Evolutionary conservation across 2,113 vertebrate genomes (phyloP), one percentile per base, ranked within the genome.

Genomic region (Oxyruncus cristatus): DNA sequence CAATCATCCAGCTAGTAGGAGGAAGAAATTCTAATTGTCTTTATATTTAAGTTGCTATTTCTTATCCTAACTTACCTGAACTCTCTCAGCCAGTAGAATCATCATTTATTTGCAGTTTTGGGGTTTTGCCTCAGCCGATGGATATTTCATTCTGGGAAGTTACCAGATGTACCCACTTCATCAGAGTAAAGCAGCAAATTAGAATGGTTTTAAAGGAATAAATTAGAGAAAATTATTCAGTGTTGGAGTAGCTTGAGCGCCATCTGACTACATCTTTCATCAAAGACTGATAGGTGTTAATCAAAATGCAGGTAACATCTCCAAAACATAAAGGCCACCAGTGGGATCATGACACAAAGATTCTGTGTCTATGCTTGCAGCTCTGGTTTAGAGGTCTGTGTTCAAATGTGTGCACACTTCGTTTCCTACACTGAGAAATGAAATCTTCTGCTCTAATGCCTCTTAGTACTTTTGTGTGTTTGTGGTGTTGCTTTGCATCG

Each of bases 291-390:
- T 68, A 65, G 30, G 7, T 76, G 7, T 82, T 92, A 85, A 68
- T 95, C 70, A 85, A 78, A 91, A 91, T 89, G 89, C 27, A 78
- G 44, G 24, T 88, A 88, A 18, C n/a, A 33, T 89, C 88, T 79
- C 66, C n/a, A 56, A 70, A 92, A 68, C 62, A 41, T 32, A 37
- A n/a, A 79, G 44, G 33, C 74, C 30, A 0, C 77, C 67, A 79
- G 66, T 53, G 61, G 26, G 56, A 84, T 82, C n/a, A 20, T 61
- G 59, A 68, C 52, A 55, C 14, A 26, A 33, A 28, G 41, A 65
- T 79, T 81, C 41, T 56, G 1, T 9, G 13, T 72, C 32, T 67
- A 19, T 66, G 18, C 42, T 12, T 1, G 2, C 68, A 39, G 8
- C 55, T 73, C 22, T 44, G 15, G 28, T 67, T 67, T 62, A 59